Evolutionary conservation across 2,888 invertebrate genomes (phyloP).

Genomic region (Hedychridium roseum): DNA sequence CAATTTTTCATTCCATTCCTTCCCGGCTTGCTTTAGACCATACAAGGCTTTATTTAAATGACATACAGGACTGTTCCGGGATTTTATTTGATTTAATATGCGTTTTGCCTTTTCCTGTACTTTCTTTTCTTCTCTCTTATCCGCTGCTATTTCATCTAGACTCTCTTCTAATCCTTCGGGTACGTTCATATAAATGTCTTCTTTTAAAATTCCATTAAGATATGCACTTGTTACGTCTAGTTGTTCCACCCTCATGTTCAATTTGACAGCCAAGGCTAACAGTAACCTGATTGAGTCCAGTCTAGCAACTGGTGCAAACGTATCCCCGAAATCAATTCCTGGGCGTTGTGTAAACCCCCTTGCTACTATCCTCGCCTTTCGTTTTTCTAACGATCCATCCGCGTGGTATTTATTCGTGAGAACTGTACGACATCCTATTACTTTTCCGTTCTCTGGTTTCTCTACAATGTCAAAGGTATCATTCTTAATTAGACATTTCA

Average conservation of each 20-base stretch:
- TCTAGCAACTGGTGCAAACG: conserved; percentile 3
- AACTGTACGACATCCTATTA: conserved; percentile 8
- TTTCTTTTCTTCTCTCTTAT: too few species aligned
- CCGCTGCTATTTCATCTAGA: too few species aligned
- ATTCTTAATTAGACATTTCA: conserved; percentile 8
- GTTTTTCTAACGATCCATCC: conserved; percentile 1
- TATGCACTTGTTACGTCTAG: conserved; percentile 9
- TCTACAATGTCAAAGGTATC: conserved; percentile 5
- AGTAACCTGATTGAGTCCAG: conserved; percentile 2
- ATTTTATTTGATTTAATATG: too few species aligned
- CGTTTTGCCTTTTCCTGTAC: too few species aligned
- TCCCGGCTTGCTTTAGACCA: too few species aligned
- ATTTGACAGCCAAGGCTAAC: conserved; percentile 11
- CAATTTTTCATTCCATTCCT: too few species aligned
- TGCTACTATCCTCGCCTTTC: conserved; percentile 9
- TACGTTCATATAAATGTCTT: too few species aligned
- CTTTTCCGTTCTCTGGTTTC: conserved; percentile 1
- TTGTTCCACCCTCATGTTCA: conserved; percentile 8
- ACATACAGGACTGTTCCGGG: too few species aligned
- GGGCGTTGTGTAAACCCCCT: conserved; percentile 3
- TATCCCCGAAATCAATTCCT: conserved; percentile 6
- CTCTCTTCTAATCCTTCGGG: too few species aligned
- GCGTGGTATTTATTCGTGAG: conserved; percentile 5
- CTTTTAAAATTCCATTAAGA: conserved; percentile 11
- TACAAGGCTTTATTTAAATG: too few species aligned